A percentile compares a stretch with the other conserved stretches of the same genome.
Conservation (phyloP, 2,888 invertebrate species). For the Limulus polyphemus region DNA sequence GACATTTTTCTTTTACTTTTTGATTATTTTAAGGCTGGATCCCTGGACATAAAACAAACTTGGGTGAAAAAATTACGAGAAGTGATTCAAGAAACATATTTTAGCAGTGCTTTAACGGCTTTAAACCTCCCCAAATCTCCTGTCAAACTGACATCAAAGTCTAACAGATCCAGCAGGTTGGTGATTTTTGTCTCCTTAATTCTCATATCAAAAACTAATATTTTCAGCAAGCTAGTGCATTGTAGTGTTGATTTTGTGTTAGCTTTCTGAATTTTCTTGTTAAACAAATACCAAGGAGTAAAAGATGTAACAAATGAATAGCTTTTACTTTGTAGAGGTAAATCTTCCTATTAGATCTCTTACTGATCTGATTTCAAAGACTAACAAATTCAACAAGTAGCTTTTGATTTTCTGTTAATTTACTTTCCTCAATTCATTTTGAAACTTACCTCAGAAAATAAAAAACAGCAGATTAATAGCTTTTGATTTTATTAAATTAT, state of each 20-base stretch:
- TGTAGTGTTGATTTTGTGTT: not conserved
- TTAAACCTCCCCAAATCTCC: slow-evolving; percentile 43
- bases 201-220: not conserved
- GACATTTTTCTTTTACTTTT: too few relatives aligned
- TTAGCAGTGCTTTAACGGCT: slow-evolving; percentile 64
- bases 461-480: too few relatives aligned
- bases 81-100: slow-evolving; percentile 90
- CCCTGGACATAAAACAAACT: slow-evolving; percentile 79
- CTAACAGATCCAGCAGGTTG: slow-evolving; percentile 66
- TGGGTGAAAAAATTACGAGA: slow-evolving; percentile 93
- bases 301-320: too few relatives aligned
- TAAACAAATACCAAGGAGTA: too few relatives aligned
- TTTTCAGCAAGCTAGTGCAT: not conserved
- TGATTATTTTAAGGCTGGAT: slow-evolving; percentile 51
- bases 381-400: too few relatives aligned
- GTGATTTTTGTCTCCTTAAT: slow-evolving; percentile 11
- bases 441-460: too few relatives aligned
- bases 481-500: too few relatives aligned
- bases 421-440: too few relatives aligned
- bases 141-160: slow-evolving; percentile 49
- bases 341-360: too few relatives aligned
- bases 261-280: not conserved
- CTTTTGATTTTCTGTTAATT: too few relatives aligned
- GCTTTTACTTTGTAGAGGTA: too few relatives aligned
- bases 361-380: too few relatives aligned